These are phyloP conservation scores for Liolophura sinensis DNA, from an alignment of 1,140 invertebrate genomes.

Conservation along the genomic window DNA sequence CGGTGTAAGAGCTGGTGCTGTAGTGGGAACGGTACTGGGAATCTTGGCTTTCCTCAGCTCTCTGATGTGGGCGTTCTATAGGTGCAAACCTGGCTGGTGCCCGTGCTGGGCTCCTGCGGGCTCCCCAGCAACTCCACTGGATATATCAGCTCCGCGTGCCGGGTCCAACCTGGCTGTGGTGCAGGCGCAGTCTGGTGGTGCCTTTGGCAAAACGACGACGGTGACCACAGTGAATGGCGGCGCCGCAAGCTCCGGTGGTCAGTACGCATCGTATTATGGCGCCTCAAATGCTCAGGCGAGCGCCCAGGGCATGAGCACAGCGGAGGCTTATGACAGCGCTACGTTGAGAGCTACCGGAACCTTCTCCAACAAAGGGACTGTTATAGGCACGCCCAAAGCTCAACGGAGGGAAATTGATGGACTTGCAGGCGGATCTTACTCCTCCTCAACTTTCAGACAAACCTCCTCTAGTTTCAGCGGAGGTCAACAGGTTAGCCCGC, in stretches of 20 bases:
- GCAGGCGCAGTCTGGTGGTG: slow-evolving; percentile 11
- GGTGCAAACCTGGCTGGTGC: slow-evolving; percentile 41
- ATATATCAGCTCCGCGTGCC: slow-evolving; percentile 30
- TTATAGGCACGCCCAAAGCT: slow-evolving; percentile 21
- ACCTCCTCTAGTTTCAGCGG: no score
- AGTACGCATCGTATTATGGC: slow-evolving; percentile 10
- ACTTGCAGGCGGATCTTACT: slow-evolving; percentile 22
- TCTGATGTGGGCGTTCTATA: slow-evolving; percentile 52
- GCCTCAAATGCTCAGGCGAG: slow-evolving; percentile 4
- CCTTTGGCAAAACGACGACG: not conserved
- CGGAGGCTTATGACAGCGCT: slow-evolving; percentile 26
- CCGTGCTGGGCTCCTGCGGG: slow-evolving; percentile 16
- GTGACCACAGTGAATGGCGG: no score
- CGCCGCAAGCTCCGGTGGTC: no score
- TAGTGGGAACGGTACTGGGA: slow-evolving; percentile 47
- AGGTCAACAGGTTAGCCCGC: no score
- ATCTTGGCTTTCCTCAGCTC: slow-evolving; percentile 38
- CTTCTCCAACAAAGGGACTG: slow-evolving; percentile 38
- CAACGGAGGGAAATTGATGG: slow-evolving; percentile 9
- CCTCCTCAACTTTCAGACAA: slow-evolving; percentile 16
- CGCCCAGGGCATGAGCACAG: slow-evolving; percentile 1
- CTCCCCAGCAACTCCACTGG: slow-evolving; percentile 8
- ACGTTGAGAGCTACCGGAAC: slow-evolving; percentile 39
- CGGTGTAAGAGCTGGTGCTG: slow-evolving; percentile 37
- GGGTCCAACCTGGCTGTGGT: slow-evolving; percentile 8